Evolutionary conservation across 2,797 vertebrate genomes (phyloP).

Genomic region (Paratrypauchen microcephalus): DNA sequence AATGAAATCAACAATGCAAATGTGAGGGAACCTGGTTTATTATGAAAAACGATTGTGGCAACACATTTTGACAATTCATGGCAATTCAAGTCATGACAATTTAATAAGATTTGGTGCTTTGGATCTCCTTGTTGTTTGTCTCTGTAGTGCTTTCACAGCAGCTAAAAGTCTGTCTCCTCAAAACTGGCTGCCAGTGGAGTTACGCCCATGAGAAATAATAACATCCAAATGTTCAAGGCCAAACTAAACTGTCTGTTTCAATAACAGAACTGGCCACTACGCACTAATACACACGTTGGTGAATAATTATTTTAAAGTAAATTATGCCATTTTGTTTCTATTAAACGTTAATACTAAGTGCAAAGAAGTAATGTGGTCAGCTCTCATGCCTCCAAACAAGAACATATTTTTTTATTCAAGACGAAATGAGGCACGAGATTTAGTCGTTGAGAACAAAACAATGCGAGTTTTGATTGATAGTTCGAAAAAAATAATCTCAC

Average conservation of each 20-base stretch:
- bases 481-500: too few relatives aligned
- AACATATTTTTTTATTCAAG: too few relatives aligned
- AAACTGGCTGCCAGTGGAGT: conserved; percentile 44
- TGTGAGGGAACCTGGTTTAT: conserved; percentile 25
- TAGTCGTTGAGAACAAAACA: too few relatives aligned
- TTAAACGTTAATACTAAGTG: neutral
- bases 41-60: conserved; percentile 21
- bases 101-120: conserved; percentile 47
- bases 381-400: neutral
- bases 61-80: conserved; percentile 50
- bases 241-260: conserved; percentile 15
- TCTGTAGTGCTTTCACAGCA: conserved; percentile 34
- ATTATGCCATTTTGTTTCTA: neutral
- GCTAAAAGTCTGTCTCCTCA: conserved; percentile 39
- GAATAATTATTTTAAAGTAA: neutral
- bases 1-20: conserved; percentile 52
- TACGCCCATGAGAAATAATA: conserved; percentile 34
- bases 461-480: too few relatives aligned
- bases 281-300: neutral
- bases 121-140: conserved; percentile 44
- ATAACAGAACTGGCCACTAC: conserved; percentile 13
- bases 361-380: neutral
- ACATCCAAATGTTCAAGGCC: conserved; percentile 44
- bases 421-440: too few relatives aligned
- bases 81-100: conserved; percentile 36